phyloP scores from a whole-genome alignment of 2,888 invertebrate species.

The Phasia obesa region DNA sequence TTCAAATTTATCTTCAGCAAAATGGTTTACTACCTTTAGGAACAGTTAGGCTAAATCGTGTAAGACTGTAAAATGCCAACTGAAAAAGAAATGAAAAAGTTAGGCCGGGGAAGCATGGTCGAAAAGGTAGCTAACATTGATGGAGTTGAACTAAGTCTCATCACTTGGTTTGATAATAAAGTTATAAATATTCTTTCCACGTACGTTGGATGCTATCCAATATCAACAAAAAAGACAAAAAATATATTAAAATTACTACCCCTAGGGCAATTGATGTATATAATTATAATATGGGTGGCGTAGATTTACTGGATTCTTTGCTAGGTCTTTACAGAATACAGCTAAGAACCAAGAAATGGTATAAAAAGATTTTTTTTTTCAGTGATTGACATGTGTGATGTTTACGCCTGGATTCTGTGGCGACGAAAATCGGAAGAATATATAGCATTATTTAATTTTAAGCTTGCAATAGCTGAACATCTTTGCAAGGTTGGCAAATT shows the following conservation, averaged over 20 bases:
- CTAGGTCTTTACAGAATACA: conserved; percentile 54
- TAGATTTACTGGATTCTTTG: conserved; percentile 50
- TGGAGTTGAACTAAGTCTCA: too few species aligned
- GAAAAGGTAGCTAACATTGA: too few species aligned
- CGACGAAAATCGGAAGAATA: conserved; percentile 40
- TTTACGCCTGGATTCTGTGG: conserved; percentile 30
- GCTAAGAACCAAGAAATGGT: conserved; percentile 54
- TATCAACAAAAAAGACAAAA: conserved; percentile 60
- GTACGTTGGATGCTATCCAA: too few species aligned
- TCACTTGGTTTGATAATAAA: conserved; percentile 44
- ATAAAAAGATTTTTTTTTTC: conserved; percentile 49
- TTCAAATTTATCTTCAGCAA: conserved; percentile 5
- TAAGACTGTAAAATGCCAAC: conserved; percentile 31
- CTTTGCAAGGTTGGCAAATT: conserved; percentile 25
- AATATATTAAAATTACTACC: too few species aligned
- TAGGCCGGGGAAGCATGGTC: neutral
- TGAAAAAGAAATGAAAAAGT: conserved; percentile 1
- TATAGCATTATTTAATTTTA: conserved; percentile 53
- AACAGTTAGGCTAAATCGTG: conserved; percentile 56
- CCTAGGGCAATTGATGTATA: too few species aligned
- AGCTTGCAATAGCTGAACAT: conserved; percentile 63
- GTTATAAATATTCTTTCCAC: conserved; percentile 51
- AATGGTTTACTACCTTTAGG: conserved; percentile 47
- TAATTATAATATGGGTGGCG: conserved; percentile 60
- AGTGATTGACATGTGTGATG: conserved; percentile 2